phyloP scores from a whole-genome alignment of 2,888 invertebrate species.

The Scaptomyza polygonia region DNA sequence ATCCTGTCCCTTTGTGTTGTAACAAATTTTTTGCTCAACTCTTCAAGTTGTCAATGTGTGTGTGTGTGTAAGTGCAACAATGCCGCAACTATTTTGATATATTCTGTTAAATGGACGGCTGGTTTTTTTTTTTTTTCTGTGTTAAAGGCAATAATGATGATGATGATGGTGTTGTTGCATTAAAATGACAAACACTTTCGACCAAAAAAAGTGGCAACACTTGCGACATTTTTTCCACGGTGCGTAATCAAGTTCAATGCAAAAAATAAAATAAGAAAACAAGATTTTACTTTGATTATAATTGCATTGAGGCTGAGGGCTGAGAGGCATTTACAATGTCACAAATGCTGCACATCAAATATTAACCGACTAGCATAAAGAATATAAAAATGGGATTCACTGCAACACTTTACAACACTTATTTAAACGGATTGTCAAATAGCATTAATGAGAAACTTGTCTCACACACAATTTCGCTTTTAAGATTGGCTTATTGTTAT shows the following conservation, averaged over 20 bases:
- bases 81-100: slow-evolving; percentile 60
- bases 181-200: slow-evolving; percentile 16
- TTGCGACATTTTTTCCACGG: slow-evolving; percentile 47
- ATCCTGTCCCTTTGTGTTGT: background rate
- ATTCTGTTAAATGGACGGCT: slow-evolving; percentile 47
- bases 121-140: slow-evolving; percentile 51
- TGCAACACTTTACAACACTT: slow-evolving; percentile 2
- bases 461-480: slow-evolving; percentile 28
- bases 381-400: background rate
- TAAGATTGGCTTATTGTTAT: slow-evolving; percentile 15
- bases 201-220: slow-evolving; percentile 21
- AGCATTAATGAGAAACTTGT: slow-evolving; percentile 29
- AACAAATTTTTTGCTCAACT: slow-evolving; percentile 3
- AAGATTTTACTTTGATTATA: slow-evolving; percentile 42
- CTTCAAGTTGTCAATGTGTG: slow-evolving; percentile 10
- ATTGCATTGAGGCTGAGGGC: slow-evolving; percentile 27
- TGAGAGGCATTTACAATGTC: background rate
- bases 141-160: slow-evolving; percentile 25
- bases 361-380: background rate
- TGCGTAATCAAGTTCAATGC: slow-evolving; percentile 54
- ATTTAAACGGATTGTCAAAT: slow-evolving; percentile 11
- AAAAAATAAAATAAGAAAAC: background rate
- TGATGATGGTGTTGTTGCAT: background rate
- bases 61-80: slow-evolving; percentile 48
- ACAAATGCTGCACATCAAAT: background rate